Conservation (phyloP, 1,140 invertebrate genomes). For the Rhyzopertha dominica region DNA sequence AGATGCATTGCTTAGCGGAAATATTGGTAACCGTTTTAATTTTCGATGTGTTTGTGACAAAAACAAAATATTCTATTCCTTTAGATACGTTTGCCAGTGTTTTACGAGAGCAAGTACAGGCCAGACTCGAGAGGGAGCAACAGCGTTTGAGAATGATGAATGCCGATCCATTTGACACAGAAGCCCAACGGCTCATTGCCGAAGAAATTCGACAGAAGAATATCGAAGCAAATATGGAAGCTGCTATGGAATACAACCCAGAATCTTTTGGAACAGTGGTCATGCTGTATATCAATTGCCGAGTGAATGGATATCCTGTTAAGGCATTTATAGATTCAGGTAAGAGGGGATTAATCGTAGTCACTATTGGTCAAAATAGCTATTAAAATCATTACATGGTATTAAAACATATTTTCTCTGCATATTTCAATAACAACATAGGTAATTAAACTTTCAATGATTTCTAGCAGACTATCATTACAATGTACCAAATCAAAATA, state of each 20-base stretch:
- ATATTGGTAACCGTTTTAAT: conserved; percentile 57
- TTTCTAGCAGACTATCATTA: too few species aligned
- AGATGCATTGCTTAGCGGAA: conserved; percentile 81
- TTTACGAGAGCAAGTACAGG: conserved; percentile 74
- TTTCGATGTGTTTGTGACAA: too few species aligned
- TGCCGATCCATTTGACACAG: conserved; percentile 92
- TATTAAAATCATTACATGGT: too few species aligned
- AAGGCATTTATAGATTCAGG: conserved; percentile 98
- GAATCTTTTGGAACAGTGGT: conserved; percentile 96
- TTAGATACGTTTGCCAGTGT: conserved; percentile 77
- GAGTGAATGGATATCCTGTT: conserved; percentile 91
- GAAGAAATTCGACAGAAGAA: conserved; percentile 95
- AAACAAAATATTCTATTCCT: conserved; percentile 21
- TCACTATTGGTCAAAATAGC: too few species aligned
- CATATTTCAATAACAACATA: too few species aligned
- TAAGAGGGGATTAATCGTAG: too few species aligned
- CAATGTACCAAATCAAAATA: too few species aligned
- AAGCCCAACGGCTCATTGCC: conserved; percentile 89
- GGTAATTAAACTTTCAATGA: too few species aligned
- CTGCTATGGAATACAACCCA: conserved; percentile 96
- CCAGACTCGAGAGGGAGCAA: conserved; percentile 70
- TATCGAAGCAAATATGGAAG: conserved; percentile 98
- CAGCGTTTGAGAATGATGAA: conserved; percentile 83
- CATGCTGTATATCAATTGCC: conserved; percentile 96
- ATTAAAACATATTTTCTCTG: too few species aligned